Conservation (phyloP, 1,140 invertebrate genomes). For the Acromyrmex echinatior region DNA sequence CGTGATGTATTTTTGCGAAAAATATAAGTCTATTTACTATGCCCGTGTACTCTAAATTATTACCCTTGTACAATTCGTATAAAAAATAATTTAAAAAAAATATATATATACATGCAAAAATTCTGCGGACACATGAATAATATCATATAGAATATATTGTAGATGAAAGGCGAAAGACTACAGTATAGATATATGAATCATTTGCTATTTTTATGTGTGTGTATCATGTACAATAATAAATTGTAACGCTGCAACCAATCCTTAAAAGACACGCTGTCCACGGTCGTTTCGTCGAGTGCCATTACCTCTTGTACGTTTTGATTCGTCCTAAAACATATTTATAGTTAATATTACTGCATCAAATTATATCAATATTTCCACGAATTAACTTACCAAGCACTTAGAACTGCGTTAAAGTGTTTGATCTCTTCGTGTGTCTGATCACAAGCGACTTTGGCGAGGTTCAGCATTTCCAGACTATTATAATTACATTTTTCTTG, state of each 20-base stretch:
- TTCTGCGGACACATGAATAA: background rate
- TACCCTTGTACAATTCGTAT: background rate
- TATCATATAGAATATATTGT: background rate
- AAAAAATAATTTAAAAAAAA: background rate
- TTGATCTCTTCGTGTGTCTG: slow-evolving; percentile 72
- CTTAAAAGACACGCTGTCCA: slow-evolving; percentile 75
- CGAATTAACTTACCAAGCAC: slow-evolving; percentile 75
- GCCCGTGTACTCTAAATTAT: slow-evolving; percentile 4
- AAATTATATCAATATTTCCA: background rate
- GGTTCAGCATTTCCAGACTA: slow-evolving; percentile 75
- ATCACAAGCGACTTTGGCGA: slow-evolving; percentile 56
- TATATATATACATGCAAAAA: slow-evolving; percentile 15
- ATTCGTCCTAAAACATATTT: slow-evolving; percentile 71
- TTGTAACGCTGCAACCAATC: slow-evolving; percentile 80
- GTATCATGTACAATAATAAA: slow-evolving; percentile 78
- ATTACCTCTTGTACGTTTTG: slow-evolving; percentile 77
- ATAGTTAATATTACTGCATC: background rate
- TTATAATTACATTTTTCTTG: slow-evolving; percentile 59
- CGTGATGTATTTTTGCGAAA: slow-evolving; percentile 70
- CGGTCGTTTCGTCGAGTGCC: slow-evolving; percentile 71
- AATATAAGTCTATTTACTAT: slow-evolving; percentile 72
- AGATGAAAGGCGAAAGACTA: background rate
- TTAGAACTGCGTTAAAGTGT: slow-evolving; percentile 74
- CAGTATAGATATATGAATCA: background rate
- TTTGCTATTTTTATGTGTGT: slow-evolving; percentile 61